A percentile compares a stretch with the other conserved stretches of the same genome.
These are phyloP conservation scores for Temnothorax rugatulus DNA, from an alignment of 2,888 invertebrate species.

Conservation along the genomic window DNA sequence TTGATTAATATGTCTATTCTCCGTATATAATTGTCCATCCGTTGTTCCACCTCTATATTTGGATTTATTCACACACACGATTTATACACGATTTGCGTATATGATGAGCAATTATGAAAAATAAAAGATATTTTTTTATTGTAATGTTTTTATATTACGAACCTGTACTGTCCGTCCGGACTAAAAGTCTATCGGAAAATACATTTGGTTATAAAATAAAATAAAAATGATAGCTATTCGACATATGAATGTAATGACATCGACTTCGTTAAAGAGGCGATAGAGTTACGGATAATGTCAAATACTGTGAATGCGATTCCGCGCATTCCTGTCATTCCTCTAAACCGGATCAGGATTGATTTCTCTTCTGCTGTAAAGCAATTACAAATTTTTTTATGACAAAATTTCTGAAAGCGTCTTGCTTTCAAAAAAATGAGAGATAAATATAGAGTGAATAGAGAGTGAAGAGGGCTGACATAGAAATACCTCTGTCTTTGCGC, in stretches of 20 bases:
- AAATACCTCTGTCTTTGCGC: not conserved
- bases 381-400: constrained; percentile 1
- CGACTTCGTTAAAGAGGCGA: not conserved
- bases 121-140: constrained; percentile 21
- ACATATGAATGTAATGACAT: not conserved
- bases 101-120: constrained; percentile 9
- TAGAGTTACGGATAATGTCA: not conserved
- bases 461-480: not conserved
- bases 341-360: constrained; percentile 15
- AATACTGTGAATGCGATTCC: not conserved
- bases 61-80: constrained; percentile 20
- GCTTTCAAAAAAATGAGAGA: not conserved
- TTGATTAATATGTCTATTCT: constrained; percentile 53
- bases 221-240: not conserved
- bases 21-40: constrained; percentile 31
- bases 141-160: not conserved
- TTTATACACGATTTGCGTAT: not conserved
- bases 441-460: not conserved
- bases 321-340: constrained; percentile 6
- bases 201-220: not conserved
- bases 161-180: not conserved
- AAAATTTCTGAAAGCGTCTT: not conserved
- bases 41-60: constrained; percentile 21
- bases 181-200: not conserved
- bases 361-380: constrained; percentile 1